Evolutionary conservation across 2,888 invertebrate genomes (phyloP).

Genomic region (Andrena haemorrhoa): DNA sequence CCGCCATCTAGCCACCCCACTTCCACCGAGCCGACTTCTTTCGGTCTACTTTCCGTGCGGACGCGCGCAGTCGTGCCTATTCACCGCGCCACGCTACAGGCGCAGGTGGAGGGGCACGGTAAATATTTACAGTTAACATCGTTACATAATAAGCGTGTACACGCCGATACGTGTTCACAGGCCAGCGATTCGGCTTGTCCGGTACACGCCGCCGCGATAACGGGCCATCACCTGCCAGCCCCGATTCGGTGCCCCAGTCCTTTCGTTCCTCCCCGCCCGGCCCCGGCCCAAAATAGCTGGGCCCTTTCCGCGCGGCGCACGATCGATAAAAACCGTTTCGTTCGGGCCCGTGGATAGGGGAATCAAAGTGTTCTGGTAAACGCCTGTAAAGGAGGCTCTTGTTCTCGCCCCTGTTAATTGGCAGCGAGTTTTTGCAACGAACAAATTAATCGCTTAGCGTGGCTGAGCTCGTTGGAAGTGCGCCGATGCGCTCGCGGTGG

Average conservation of each 20-base stretch:
- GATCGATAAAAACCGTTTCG: background rate
- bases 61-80: slow-evolving; percentile 56
- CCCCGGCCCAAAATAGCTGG: background rate
- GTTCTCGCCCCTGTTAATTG: too few species aligned
- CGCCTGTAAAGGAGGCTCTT: too few species aligned
- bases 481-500: background rate
- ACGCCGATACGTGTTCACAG: slow-evolving; percentile 58
- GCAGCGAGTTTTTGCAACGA: too few species aligned
- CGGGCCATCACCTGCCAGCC: slow-evolving; percentile 68
- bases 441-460: background rate
- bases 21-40: slow-evolving; percentile 63
- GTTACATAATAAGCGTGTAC: slow-evolving; percentile 79
- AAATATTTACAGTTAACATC: slow-evolving; percentile 83
- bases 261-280: background rate
- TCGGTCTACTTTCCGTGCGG: slow-evolving; percentile 78
- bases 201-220: slow-evolving; percentile 63
- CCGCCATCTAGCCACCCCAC: slow-evolving; percentile 43
- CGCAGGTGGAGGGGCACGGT: slow-evolving; percentile 71
- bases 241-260: slow-evolving; percentile 31
- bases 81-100: slow-evolving; percentile 37
- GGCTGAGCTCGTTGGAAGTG: background rate
- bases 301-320: background rate
- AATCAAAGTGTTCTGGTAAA: too few species aligned
- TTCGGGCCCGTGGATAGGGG: too few species aligned
- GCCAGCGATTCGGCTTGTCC: slow-evolving; percentile 46